Base-by-base conservation (phyloP, 1,140 invertebrate genomes). In the Pissodes strobi region DNA sequence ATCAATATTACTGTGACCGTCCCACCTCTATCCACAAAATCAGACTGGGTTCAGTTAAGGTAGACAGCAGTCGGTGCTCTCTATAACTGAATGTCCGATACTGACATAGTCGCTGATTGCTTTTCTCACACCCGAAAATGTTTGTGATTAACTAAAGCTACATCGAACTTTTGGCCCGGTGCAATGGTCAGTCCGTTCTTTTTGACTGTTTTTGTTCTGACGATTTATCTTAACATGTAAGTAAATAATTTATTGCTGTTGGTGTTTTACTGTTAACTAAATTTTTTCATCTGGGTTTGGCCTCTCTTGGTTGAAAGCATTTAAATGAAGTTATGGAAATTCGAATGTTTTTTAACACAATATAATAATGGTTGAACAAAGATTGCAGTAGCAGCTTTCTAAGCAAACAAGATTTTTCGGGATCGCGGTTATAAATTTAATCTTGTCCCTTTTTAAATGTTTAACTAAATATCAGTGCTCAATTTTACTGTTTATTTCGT, bases 11-110 rank as follows among this genome's bases (percentile, higher is more conserved):
- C 38, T 56, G 19, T 25, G 58, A 49, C 41, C 58, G 58, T 52
- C 58, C 58, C 58, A 17, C 58, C 58, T 61, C 48, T n/a, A 39
- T 55, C 49, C 30, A 25, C 41, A 63, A 55, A 55, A 45, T 53
- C 51, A 55, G 49, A 63, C 49, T 17, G 17, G 13, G 27, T 53
- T 55, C 37, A 63, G 60, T 63, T 45, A 23, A 63, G 60, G 49
- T 55, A 55, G 49, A 63, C 37, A 43, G 39, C 48, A 52, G 39
- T 52, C 27, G 17, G 58, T 48, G 25, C 27, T 46, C 6, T 63
- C 21, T 49, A 48, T 34, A 23, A 34, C 51, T 63, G 60, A 55
- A 63, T 63, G 49, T 55, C 37, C 60, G 39, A 5, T 25, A 52
- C 46, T 46, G 49, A 30, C n/a, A 45, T 13, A 48, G 10, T 53